phyloP scores from a whole-genome alignment of 2,113 vertebrate species.

The Oenanthe oenanthe region DNA sequence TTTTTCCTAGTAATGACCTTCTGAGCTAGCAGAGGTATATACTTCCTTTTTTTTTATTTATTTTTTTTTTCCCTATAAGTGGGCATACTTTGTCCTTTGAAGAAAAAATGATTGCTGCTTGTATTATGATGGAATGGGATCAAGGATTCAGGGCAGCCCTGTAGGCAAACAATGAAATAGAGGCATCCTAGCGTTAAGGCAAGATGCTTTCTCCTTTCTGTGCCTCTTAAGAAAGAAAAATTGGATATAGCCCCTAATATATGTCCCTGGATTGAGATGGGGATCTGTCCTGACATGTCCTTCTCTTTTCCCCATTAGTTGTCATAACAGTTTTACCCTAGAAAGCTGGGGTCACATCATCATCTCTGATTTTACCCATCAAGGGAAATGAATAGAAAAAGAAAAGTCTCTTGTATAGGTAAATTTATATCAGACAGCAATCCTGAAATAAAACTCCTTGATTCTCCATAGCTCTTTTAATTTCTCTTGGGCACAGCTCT shows the following conservation, averaged over 20 bases:
- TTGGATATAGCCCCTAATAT: neutral
- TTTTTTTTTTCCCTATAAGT: neutral
- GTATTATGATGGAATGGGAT: slow-evolving; percentile 31
- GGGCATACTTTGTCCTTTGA: neutral
- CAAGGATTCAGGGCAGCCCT: slow-evolving; percentile 22
- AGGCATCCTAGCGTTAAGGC: neutral
- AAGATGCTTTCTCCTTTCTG: neutral
- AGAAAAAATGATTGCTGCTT: slow-evolving; percentile 24
- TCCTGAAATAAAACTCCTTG: neutral
- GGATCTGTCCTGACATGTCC: neutral
- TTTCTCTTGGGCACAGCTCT: neutral
- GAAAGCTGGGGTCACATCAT: neutral
- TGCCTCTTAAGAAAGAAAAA: neutral
- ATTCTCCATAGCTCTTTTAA: neutral
- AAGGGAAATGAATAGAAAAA: neutral
- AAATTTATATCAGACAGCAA: neutral
- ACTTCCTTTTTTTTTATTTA: neutral
- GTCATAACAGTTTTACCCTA: neutral
- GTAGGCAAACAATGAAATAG: slow-evolving; percentile 31
- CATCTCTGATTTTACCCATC: neutral
- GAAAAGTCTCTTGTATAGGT: neutral
- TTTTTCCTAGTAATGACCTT: neutral
- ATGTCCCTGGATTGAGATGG: neutral
- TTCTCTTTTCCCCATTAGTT: neutral
- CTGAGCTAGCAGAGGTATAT: neutral